phyloP scores from a whole-genome alignment of 2,888 invertebrate genomes.

The Trichopria drosophilae region DNA sequence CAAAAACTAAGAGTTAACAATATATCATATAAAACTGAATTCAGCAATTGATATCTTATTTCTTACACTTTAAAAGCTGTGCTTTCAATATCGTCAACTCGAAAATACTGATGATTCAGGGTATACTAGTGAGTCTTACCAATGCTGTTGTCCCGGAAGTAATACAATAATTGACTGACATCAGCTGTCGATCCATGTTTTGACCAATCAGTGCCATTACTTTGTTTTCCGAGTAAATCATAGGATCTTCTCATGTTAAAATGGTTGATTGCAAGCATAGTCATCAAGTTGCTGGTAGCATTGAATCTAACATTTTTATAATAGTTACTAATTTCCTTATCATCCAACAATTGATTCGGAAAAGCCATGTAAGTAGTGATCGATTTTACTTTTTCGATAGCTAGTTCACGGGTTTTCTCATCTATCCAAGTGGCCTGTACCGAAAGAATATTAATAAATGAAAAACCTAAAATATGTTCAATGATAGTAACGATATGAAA shows the following conservation, averaged over 20 bases:
- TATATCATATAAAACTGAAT: no score
- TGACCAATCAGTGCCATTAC: constrained; percentile 60
- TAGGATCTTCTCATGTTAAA: constrained; percentile 58
- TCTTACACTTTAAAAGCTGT: no score
- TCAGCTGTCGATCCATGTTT: constrained; percentile 57
- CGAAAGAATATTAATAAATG: no score
- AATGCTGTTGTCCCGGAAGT: constrained; percentile 13
- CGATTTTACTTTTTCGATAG: constrained; percentile 73
- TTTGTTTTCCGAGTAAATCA: constrained; percentile 56
- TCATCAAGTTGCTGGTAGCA: constrained; percentile 52
- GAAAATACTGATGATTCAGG: no score
- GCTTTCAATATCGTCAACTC: no score
- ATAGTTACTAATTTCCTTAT: constrained; percentile 74
- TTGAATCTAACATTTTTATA: constrained; percentile 64
- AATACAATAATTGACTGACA: constrained; percentile 57
- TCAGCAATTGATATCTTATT: no score
- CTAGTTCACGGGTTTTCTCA: constrained; percentile 70
- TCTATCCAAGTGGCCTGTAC: constrained; percentile 89
- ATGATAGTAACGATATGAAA: no score
- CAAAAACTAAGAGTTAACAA: no score
- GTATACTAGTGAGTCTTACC: no score
- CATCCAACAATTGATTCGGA: constrained; percentile 80
- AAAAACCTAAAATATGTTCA: no score
- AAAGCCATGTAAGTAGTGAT: constrained; percentile 89
- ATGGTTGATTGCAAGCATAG: constrained; percentile 55